These are phyloP conservation scores for Campoletis sonorensis DNA, from an alignment of 1,140 invertebrate genomes.

Conservation along the genomic window DNA sequence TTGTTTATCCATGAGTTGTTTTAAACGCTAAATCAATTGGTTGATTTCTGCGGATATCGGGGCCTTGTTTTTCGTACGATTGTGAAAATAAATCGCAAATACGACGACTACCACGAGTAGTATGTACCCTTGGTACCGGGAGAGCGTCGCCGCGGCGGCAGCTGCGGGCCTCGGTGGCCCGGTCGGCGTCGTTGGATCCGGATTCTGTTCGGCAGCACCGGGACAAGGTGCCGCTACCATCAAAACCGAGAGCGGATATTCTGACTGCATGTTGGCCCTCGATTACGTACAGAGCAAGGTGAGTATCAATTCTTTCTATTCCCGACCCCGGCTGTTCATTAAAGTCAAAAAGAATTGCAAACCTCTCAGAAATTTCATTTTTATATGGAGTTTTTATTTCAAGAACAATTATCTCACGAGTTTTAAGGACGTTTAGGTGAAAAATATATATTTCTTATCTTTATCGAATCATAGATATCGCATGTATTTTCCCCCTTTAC, in stretches of 20 bases:
- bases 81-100: background rate
- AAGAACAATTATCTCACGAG: background rate
- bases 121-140: slow-evolving; percentile 86
- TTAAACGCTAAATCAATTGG: background rate
- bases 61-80: background rate
- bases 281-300: slow-evolving; percentile 85
- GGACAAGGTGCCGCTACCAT: slow-evolving; percentile 77
- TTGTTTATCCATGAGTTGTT: no score
- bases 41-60: background rate
- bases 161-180: slow-evolving; percentile 75
- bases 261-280: slow-evolving; percentile 84
- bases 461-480: no score
- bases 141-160: slow-evolving; percentile 80
- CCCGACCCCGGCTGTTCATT: background rate
- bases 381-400: no score
- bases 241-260: slow-evolving; percentile 84
- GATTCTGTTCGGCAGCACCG: slow-evolving; percentile 73
- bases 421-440: no score
- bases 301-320: slow-evolving; percentile 57
- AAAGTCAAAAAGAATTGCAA: background rate
- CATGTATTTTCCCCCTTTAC: background rate
- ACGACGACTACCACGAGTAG: slow-evolving; percentile 56
- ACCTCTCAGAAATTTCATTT: no score
- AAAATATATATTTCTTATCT: no score
- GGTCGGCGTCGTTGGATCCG: slow-evolving; percentile 74